Evolutionary conservation across 2,797 vertebrate genomes (phyloP), one percentile per base, ranked within the genome.

Genomic region (Passerculus sandwichensis): DNA sequence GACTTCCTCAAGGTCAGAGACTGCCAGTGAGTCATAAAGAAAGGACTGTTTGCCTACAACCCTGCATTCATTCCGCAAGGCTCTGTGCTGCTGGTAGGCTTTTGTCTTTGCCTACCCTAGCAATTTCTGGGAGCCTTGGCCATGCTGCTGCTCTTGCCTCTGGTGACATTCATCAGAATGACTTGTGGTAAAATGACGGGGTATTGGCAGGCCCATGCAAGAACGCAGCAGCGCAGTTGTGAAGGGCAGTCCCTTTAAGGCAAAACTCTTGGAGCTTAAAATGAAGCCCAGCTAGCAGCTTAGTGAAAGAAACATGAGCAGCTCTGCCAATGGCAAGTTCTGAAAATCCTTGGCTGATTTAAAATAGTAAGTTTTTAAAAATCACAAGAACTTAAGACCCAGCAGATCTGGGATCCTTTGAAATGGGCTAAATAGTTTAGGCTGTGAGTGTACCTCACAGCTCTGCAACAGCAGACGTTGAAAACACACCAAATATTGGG

Each of bases 1-100:
- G 80, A 91, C 95, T 97, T 94, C 81, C 75, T 96, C 86, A 96
- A 97, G 96, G 97, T 97, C 81, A 91, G 90, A 91, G 87, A 82
- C 54, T 2, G 6, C 66, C 64, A 69, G 74, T 88, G 89, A 88
- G 80, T 96, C 86, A 97, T 91, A 95, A 94, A 94, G 81, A 20
- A 91, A 36, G 60, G 86, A 80, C 90, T 96, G 92, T 93, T 93
- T 75, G 91, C 81, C 73, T 91, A 93, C 87, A 97, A 91, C 87
- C 88, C 85, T 45, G 84, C 72, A 87, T 96, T 95, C 83, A 95
- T 88, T 95, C 91, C 0, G 3, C n/a, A 23, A 77, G 42, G 78
- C 77, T 82, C 79, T 70, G 1, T 56, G 74, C 77, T 69, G 62
- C 66, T 78, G 38, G 75, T 78, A 85, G 73, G 60, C 56, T 88